A percentile compares a stretch with the other conserved stretches of the same genome.
These are phyloP conservation scores for Onychorhynchus coronatus DNA, from an alignment of 2,113 vertebrate genomes.

Conservation along the genomic window DNA sequence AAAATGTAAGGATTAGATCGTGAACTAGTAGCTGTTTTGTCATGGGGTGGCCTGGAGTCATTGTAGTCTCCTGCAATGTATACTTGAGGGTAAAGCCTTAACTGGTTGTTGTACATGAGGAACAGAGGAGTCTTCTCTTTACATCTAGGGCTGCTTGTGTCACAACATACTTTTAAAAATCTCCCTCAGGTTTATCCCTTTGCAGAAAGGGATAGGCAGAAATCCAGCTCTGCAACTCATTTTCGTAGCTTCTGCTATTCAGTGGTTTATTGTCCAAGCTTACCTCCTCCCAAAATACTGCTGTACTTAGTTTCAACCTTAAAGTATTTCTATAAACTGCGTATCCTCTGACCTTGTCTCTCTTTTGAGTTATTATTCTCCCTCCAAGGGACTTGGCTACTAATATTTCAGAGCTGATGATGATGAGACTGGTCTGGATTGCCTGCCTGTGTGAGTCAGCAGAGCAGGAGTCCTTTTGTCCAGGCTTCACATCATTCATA, in stretches of 20 bases:
- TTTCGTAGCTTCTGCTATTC: background rate
- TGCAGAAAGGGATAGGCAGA: background rate
- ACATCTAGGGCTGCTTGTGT: background rate
- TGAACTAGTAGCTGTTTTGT: background rate
- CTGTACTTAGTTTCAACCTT: background rate
- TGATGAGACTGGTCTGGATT: background rate
- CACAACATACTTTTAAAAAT: background rate
- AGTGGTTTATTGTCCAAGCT: background rate
- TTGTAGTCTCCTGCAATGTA: background rate
- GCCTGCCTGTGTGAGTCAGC: background rate
- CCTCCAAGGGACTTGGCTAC: background rate
- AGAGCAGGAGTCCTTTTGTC: background rate
- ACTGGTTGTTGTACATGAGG: background rate
- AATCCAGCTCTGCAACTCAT: background rate
- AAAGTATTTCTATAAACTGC: background rate
- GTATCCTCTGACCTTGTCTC: background rate
- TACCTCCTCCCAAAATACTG: background rate
- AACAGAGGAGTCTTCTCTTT: background rate
- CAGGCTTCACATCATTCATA: background rate
- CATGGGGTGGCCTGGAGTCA: background rate
- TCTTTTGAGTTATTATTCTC: background rate
- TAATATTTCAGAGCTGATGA: background rate
- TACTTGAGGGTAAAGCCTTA: background rate
- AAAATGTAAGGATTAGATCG: background rate
- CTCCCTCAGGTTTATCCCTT: background rate